Evolutionary conservation across 2,797 vertebrate genomes (phyloP).

Genomic region (Urosaurus nigricauda): DNA sequence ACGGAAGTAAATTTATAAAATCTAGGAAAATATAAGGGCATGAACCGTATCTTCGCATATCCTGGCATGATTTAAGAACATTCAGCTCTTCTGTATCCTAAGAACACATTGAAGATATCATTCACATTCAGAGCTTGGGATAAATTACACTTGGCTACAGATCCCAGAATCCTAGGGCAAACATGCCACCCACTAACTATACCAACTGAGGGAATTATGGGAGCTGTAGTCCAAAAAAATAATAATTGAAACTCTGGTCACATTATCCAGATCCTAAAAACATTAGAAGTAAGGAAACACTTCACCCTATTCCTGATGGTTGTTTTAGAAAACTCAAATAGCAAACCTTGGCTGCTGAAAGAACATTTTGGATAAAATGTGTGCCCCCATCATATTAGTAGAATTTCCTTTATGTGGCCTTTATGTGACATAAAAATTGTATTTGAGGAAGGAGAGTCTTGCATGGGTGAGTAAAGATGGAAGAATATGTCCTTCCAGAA

Average conservation of each 20-base stretch:
- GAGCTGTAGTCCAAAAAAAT: not conserved
- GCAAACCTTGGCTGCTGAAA: not conserved
- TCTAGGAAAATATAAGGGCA: too few relatives aligned
- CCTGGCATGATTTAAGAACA: too few relatives aligned
- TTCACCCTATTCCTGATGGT: too few relatives aligned
- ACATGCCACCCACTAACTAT: not conserved
- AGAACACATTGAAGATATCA: too few relatives aligned
- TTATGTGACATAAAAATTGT: constrained; percentile 7
- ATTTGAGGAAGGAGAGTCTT: not conserved
- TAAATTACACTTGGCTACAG: not conserved
- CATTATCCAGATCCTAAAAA: not conserved
- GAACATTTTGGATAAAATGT: not conserved
- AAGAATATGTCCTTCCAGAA: too few relatives aligned
- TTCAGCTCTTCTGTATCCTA: too few relatives aligned
- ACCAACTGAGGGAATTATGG: not conserved
- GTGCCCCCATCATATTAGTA: not conserved
- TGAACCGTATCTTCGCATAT: too few relatives aligned
- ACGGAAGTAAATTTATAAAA: too few relatives aligned
- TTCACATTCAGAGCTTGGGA: too few relatives aligned
- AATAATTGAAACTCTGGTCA: not conserved
- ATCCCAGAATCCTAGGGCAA: not conserved
- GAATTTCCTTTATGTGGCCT: constrained; percentile 20
- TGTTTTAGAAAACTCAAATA: too few relatives aligned
- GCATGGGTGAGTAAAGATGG: constrained; percentile 1
- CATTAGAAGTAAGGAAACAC: not conserved